Evolutionary conservation across 2,888 invertebrate genomes (phyloP).

Genomic region (Mythimna loreyi): DNA sequence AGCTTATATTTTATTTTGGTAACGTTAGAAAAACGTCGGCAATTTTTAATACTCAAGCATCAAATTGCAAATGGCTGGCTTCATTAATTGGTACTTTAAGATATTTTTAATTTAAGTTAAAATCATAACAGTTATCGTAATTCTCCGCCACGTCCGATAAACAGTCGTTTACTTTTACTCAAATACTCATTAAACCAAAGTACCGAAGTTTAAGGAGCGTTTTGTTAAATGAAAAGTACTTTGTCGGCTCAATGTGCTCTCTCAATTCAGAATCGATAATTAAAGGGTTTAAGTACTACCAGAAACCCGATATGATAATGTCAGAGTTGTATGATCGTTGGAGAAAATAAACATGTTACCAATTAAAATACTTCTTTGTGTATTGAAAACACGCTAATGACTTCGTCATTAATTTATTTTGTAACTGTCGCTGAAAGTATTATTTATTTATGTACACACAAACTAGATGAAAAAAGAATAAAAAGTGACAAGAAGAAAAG

Average conservation of each 20-base stretch:
- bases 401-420: conserved; percentile 19
- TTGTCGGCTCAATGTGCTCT: conserved; percentile 52
- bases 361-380: conserved; percentile 33
- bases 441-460: no score
- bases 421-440: conserved; percentile 23
- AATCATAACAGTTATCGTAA: conserved; percentile 28
- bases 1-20: neutral
- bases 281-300: conserved; percentile 57
- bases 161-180: conserved; percentile 54
- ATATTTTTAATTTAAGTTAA: conserved; percentile 2
- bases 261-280: conserved; percentile 63
- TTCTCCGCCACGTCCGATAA: conserved; percentile 43
- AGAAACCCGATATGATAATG: conserved; percentile 42
- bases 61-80: neutral
- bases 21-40: neutral
- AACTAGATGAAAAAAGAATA: no score
- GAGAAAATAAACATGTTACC: conserved; percentile 43
- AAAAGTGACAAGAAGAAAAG: no score
- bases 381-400: conserved; percentile 23
- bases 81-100: neutral
- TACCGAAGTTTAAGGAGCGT: conserved; percentile 47
- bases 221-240: conserved; percentile 59
- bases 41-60: neutral
- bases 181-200: conserved; percentile 61
- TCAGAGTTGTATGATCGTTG: conserved; percentile 52